Evolutionary conservation across 1,140 invertebrate species (phyloP), one percentile per base, ranked within the genome.

Genomic region (Drusus annulatus): DNA sequence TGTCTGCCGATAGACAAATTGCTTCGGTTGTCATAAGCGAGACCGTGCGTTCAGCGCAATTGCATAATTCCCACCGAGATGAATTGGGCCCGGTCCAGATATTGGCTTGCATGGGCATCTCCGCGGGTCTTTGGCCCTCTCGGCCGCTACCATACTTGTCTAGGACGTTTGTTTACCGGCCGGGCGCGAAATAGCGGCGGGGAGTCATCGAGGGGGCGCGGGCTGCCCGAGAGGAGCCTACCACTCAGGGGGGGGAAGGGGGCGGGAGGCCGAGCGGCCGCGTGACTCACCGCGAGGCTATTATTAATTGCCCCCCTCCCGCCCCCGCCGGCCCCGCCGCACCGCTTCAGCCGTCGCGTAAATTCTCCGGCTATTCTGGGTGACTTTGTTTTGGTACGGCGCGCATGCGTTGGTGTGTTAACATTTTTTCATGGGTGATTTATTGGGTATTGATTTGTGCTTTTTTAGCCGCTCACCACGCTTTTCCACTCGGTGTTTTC

Each of bases 141-240:
- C 50, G 62, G 31, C 1, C 65, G 75, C 65, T 81, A 81, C 80
- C 80, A 81, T 81, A 78, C 78, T 76, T 78, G 80, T 81, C 80
- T 81, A 81, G 80, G 80, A 76, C 69, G 68, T 81, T 78, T 81
- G 80, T 81, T 81, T 81, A 81, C 76, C 76, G 80, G 75, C 76
- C 60, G 51, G 80, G 76, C 80, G 68, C 51, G 69, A 81, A 81
- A 81, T 81, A 81, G 76, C 79, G 65, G 36, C 75, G 25, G 76
- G 75, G 75, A 81, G 54, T 80, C 79, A 80, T 71, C 74, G 50
- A 10, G 45, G 65, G 54, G 69, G 69, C 50, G 71, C 31, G 69
- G 52, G 50, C 50, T 8, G 31, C 31, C 31, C 31, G 31, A 3
- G 7, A 36, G 31, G 7, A 36, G 31, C 13, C 8, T 10, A 1